A percentile compares a stretch with the other conserved stretches of the same genome.
Evolutionary conservation across 2,888 invertebrate genomes (phyloP).

Genomic region (Leptogaster cylindrica): DNA sequence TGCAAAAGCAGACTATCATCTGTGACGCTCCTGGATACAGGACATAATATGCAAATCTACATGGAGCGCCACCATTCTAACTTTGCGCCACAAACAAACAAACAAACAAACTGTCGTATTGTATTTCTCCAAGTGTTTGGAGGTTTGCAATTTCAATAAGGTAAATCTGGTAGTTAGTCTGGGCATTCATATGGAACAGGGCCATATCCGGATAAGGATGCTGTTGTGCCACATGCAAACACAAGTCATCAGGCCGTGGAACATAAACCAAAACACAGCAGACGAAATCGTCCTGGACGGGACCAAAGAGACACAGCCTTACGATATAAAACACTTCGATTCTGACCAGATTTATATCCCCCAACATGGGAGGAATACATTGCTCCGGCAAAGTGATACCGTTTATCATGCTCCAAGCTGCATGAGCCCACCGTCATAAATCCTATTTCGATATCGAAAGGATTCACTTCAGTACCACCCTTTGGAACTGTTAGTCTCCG

Average conservation of each 20-base stretch:
- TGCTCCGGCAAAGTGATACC: conserved; percentile 29
- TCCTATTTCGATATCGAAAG: conserved; percentile 33
- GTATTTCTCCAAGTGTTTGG: too few relatives aligned
- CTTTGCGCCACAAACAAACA: background rate
- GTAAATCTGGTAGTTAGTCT: conserved; percentile 1
- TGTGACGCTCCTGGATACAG: too few relatives aligned
- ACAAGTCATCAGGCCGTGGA: conserved; percentile 6
- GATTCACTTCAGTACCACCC: conserved; percentile 17
- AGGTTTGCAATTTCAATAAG: conserved; percentile 30
- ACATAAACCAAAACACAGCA: conserved; percentile 14
- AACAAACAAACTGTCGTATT: too few relatives aligned
- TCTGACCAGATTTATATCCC: conserved; percentile 33
- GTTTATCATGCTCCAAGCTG: conserved; percentile 22
- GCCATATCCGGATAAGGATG: conserved; percentile 1
- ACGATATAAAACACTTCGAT: conserved; percentile 37
- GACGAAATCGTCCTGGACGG: background rate
- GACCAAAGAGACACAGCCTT: conserved; percentile 23
- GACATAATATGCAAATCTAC: conserved; percentile 27
- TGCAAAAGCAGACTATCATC: conserved; percentile 25
- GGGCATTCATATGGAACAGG: too few relatives aligned
- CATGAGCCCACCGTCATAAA: conserved; percentile 28
- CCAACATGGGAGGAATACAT: conserved; percentile 34
- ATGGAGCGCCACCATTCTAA: background rate
- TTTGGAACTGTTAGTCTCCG: background rate
- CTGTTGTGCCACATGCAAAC: conserved; percentile 26